A percentile compares a stretch with the other conserved stretches of the same genome.
Evolutionary conservation across 2,888 invertebrate species (phyloP).

Genomic region (Sycophila texana): DNA sequence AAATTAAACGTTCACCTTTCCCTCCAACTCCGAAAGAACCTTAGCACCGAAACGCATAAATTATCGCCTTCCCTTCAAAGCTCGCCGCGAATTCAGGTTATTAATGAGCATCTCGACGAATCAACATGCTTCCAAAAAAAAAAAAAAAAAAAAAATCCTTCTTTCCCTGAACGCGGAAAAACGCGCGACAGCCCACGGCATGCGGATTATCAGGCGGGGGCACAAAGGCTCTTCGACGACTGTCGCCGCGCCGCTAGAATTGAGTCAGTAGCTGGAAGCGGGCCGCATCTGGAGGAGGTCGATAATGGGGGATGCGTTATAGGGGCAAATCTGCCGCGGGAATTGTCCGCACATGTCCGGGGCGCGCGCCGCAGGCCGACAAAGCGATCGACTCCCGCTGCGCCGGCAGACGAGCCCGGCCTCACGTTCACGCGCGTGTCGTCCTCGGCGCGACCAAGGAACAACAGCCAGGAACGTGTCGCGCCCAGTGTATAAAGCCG

Average conservation of each 20-base stretch:
- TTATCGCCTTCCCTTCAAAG: background rate
- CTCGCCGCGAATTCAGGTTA: background rate
- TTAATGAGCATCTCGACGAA: background rate
- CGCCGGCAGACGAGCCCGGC: background rate
- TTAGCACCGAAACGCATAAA: background rate
- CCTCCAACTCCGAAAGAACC: background rate
- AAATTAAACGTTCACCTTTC: background rate
- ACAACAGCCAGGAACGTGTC: constrained; percentile 20
- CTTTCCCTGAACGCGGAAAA: background rate
- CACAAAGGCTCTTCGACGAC: constrained; percentile 10
- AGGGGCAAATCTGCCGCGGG: constrained; percentile 72
- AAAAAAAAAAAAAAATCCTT: background rate
- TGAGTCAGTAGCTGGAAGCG: constrained; percentile 40
- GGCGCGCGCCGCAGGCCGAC: constrained; percentile 61
- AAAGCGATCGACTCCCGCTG: constrained; percentile 65
- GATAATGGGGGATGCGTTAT: constrained; percentile 29
- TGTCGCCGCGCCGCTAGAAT: constrained; percentile 23
- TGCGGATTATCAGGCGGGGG: constrained; percentile 46
- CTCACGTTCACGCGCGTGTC: constrained; percentile 6
- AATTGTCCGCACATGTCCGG: constrained; percentile 74
- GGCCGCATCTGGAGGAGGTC: constrained; percentile 26
- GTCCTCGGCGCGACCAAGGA: background rate
- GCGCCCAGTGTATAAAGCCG: background rate
- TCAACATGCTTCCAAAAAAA: background rate
- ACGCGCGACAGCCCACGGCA: constrained; percentile 39